Percentiles rank a stretch among this genome's conserved stretches.
These are phyloP conservation scores for Prinia subflava DNA, from an alignment of 2,113 vertebrate genomes.

Conservation along the genomic window DNA sequence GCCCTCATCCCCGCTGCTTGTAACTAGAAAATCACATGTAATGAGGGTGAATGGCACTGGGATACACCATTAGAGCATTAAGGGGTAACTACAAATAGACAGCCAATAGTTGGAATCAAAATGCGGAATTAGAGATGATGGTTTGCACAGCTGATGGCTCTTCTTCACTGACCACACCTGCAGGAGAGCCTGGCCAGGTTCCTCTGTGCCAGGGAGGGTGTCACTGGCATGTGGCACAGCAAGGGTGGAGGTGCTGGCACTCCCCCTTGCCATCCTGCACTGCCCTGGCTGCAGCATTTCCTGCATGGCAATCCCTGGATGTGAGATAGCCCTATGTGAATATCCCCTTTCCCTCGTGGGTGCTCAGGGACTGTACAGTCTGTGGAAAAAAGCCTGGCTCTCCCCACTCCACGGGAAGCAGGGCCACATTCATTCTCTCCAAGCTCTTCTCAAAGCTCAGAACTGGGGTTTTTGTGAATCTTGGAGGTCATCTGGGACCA, in stretches of 20 bases:
- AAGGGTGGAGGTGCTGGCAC: background rate
- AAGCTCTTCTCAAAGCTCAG: background rate
- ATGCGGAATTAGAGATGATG: background rate
- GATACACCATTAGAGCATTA: background rate
- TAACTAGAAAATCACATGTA: background rate
- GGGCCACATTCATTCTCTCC: background rate
- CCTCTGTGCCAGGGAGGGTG: background rate
- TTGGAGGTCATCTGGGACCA: background rate
- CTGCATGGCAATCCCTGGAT: accelerated
- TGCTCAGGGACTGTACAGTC: background rate
- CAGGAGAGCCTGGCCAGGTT: background rate
- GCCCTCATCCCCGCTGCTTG: background rate
- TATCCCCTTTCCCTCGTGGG: accelerated
- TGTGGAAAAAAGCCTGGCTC: background rate
- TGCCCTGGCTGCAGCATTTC: background rate
- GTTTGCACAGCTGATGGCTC: background rate
- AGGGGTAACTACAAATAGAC: background rate
- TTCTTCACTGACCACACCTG: accelerated
- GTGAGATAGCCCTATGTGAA: accelerated
- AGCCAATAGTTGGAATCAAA: background rate
- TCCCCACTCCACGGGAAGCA: accelerated
- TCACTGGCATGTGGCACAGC: background rate
- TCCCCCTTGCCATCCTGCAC: accelerated
- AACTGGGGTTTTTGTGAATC: background rate
- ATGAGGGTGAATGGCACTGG: background rate